Evolutionary conservation across 2,113 vertebrate species (phyloP), one percentile per base, ranked within the genome.

Genomic region (Pseudorectes ferrugineus): DNA sequence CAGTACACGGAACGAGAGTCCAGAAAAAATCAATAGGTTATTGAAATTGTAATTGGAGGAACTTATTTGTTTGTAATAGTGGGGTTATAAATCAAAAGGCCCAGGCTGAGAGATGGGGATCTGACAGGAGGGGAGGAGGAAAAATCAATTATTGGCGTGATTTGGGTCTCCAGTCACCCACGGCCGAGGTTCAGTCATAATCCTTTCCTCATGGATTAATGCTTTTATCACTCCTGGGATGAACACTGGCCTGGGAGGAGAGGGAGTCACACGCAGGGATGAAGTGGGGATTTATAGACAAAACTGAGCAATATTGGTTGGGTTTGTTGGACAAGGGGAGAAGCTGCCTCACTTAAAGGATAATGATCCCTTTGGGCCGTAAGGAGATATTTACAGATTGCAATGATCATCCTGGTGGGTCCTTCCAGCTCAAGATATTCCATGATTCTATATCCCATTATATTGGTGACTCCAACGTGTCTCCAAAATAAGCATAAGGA

Each of bases 21-120:
- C 0, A 71, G 0, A 67, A 28, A 65, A 52, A 74, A 96, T 96
- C 92, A 49, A 96, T 93, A 78, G 17, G 54, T 75, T 95, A 84
- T 91, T 91, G 95, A 88, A 93, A 95, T 63, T 76, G 80, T 85
- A 94, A 95, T 97, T 88, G 88, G 74, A 93, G 48, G 85, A 84
- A 89, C 51, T 66, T 81, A 84, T 49, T 95, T 95, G 92, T 52
- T 93, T 96, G 79, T 78, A 94, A 88, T 88, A 79, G 90, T 31
- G 57, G 82, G 25, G 61, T 46, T 42, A 89, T 84, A 84, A 95
- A 95, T 96, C 80, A 89, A 79, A 80, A 85, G 23, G 33, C 25
- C 21, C 19, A 21, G 24, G 28, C 12, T 45, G 38, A 89, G 79
- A 72, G 58, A 51, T 40, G 28, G 28, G 23, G 33, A 75, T 61